A percentile compares a stretch with the other conserved stretches of the same genome.
phyloP scores from a whole-genome alignment of 2,888 invertebrate genomes.

The Trachelus stipa region DNA sequence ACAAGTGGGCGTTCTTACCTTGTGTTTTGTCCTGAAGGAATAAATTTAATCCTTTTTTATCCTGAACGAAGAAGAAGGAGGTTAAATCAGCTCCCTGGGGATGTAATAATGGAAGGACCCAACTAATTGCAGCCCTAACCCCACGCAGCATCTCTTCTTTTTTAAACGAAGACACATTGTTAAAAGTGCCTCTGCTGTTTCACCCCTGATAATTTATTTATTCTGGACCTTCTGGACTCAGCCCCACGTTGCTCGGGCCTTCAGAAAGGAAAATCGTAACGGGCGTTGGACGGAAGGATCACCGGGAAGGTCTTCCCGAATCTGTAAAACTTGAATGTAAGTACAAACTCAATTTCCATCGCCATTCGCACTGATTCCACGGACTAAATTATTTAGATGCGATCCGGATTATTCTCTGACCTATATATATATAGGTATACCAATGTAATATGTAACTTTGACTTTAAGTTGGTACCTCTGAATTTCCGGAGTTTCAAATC shows the following conservation, averaged over 20 bases:
- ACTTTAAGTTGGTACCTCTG: neutral
- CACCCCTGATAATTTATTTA: slow-evolving; percentile 7
- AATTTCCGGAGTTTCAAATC: neutral
- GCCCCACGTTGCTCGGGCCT: neutral
- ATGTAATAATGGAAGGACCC: neutral
- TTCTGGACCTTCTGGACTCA: neutral
- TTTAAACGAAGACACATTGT: slow-evolving; percentile 5
- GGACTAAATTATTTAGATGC: neutral
- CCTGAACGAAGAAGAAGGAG: neutral
- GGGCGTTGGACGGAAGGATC: neutral
- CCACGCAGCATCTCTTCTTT: neutral
- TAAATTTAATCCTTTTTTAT: neutral
- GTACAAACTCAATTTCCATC: neutral
- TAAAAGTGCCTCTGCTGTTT: neutral
- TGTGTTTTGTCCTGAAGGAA: neutral
- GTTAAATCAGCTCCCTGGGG: neutral
- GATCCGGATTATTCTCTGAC: neutral
- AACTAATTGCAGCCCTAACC: neutral
- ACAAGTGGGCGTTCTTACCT: neutral
- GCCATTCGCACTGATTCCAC: neutral
- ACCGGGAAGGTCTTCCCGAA: neutral
- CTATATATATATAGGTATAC: neutral
- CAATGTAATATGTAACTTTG: too few species aligned
- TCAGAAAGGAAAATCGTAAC: neutral
- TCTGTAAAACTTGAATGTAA: neutral